Evolutionary conservation across 2,113 vertebrate species (phyloP).

Genomic region (Osmerus mordax): DNA sequence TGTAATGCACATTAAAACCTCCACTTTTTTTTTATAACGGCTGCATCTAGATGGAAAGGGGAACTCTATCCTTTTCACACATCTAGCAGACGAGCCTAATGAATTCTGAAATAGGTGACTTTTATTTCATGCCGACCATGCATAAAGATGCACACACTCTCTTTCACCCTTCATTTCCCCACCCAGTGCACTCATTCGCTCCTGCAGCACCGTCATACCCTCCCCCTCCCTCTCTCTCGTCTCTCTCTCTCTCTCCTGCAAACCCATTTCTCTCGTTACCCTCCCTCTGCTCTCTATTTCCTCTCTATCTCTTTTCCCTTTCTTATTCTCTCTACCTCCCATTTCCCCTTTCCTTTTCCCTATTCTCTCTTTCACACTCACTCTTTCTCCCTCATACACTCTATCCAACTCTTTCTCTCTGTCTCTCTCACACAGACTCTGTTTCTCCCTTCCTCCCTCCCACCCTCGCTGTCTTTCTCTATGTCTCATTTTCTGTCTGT

Average conservation of each 20-base stretch:
- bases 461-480: conserved; percentile 31
- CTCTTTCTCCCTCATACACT: conserved; percentile 56
- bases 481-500: conserved; percentile 82
- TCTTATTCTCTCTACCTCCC: conserved; percentile 60
- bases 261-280: not conserved
- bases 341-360: conserved; percentile 35
- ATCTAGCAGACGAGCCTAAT: conserved; percentile 65
- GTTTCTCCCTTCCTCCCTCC: conserved; percentile 61
- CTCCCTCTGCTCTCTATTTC: not conserved
- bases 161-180: conserved; percentile 37
- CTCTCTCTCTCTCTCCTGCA: conserved; percentile 3
- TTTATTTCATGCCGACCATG: conserved; percentile 72
- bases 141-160: conserved; percentile 69
- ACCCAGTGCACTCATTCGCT: conserved; percentile 32
- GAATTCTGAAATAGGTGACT: conserved; percentile 75
- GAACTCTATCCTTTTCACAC: conserved; percentile 64
- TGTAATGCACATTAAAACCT: conserved; percentile 74
- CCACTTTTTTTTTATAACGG: conserved; percentile 66
- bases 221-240: conserved; percentile 8
- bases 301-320: not conserved
- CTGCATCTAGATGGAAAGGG: conserved; percentile 63
- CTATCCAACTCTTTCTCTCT: conserved; percentile 44
- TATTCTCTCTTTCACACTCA: conserved; percentile 9
- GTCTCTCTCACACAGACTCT: conserved; percentile 36
- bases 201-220: conserved; percentile 40